Evolutionary conservation across 2,797 vertebrate species (phyloP), one percentile per base, ranked within the genome.

Genomic region (Brachymystax lenok): DNA sequence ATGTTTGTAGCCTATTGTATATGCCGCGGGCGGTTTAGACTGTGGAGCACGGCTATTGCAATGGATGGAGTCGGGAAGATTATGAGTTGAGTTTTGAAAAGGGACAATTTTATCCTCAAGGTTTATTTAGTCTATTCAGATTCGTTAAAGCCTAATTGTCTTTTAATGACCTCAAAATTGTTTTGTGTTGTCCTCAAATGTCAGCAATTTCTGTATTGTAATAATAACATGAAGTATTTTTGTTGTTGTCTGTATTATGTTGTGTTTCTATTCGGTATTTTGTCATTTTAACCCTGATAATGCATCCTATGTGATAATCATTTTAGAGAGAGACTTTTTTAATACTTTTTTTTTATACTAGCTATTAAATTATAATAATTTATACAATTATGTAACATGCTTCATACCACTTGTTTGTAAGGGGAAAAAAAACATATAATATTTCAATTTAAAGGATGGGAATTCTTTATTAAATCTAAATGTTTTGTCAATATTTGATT

Each of bases 11-110:
- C 21, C 59, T 63, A 12, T 61, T 21, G 59, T 63, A 84, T 81
- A 83, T 84, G 67, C 35, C 67, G 24, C 52, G 50, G 67, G 71
- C 69, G n/a, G 63, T 63, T 63, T 27, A 19, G 52, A 30, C 16
- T 46, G 27, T 67, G 27, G 5, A 19, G 17, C n/a, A 3, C 54
- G 27, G 7, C 46, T 71, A 28, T 71, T 71, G 33, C 35, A 27
- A 19, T 19, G 24, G 17, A 12, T 35, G 12, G 17, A 61, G 6
- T 63, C 10, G 72, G 61, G 24, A 61, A 61, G 17, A 56, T 61
- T 74, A 12, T 1, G 64, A 30, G 12, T 24, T 74, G 2, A 72
- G 17, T 33, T 68, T 59, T 28, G 51, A 24, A 30, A 54, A 30
- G 27, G 14, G 13, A 27, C 35, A 19, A 54, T 54, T 56, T 54